Evolutionary conservation across 2,888 invertebrate genomes (phyloP).

Genomic region (Cremastinae sp.): DNA sequence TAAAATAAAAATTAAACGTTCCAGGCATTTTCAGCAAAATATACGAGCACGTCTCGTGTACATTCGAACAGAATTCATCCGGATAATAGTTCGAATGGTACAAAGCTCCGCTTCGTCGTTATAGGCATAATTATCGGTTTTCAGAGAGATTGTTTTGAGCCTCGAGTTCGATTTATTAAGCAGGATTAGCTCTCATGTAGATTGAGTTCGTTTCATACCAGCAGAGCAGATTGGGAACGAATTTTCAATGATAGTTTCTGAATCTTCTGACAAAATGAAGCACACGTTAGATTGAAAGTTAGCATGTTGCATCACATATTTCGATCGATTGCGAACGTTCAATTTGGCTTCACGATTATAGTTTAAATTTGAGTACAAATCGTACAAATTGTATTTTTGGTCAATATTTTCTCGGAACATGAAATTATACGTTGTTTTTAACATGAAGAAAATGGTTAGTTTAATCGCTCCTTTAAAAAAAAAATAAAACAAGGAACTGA

Average conservation of each 20-base stretch:
- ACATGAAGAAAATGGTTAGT: no score
- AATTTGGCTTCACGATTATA: conserved; percentile 26
- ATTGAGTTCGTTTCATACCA: conserved; percentile 29
- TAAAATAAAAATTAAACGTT: no score
- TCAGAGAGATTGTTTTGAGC: conserved; percentile 34
- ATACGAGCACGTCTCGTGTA: conserved; percentile 10
- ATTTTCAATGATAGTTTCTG: conserved; percentile 26
- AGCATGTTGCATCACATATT: conserved; percentile 18
- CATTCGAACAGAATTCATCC: conserved; percentile 10
- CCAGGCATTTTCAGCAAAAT: background rate
- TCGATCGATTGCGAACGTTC: conserved; percentile 23
- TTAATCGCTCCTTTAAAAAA: no score
- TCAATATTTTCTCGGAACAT: no score
- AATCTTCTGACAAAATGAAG: conserved; percentile 3
- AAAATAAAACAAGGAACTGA: no score
- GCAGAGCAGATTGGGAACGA: conserved; percentile 27
- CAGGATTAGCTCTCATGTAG: background rate
- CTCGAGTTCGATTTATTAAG: background rate
- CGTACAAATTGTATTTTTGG: no score
- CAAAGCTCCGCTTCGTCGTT: conserved; percentile 26
- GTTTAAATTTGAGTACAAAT: no score
- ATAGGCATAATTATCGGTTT: conserved; percentile 33
- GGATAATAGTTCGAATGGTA: conserved; percentile 1
- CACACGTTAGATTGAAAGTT: no score
- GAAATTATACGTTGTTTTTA: no score